These are phyloP conservation scores for Drosophila subsilvestris DNA, from an alignment of 2,888 invertebrate species.

Conservation along the genomic window DNA sequence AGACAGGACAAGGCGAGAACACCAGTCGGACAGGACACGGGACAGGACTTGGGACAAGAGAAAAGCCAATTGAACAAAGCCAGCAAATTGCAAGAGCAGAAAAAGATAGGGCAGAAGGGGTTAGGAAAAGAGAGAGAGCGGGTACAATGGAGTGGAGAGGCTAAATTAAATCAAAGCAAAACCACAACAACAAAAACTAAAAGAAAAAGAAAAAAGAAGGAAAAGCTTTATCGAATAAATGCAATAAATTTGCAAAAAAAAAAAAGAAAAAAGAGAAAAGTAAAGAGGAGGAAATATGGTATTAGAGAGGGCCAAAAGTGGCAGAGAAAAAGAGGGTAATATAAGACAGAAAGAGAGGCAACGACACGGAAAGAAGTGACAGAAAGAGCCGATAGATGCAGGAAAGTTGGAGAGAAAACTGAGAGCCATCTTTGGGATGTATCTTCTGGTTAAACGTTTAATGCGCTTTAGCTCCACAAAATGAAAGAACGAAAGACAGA, in stretches of 20 bases:
- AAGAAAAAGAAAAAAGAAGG: slow-evolving; percentile 19
- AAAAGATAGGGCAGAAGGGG: slow-evolving; percentile 20
- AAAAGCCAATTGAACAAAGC: slow-evolving; percentile 52
- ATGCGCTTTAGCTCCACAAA: slow-evolving; percentile 51
- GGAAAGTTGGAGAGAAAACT: not conserved
- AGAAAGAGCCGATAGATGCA: not conserved
- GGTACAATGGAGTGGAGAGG: slow-evolving; percentile 20
- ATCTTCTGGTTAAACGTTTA: slow-evolving; percentile 43
- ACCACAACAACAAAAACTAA: slow-evolving; percentile 52
- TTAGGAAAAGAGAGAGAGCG: slow-evolving; percentile 17
- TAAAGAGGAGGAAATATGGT: slow-evolving; percentile 3
- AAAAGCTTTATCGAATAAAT: slow-evolving; percentile 28
- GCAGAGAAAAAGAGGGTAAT: not conserved
- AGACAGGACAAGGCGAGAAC: slow-evolving; percentile 43
- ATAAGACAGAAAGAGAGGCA: not conserved
- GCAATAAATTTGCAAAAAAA: slow-evolving; percentile 40
- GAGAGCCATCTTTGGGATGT: not conserved
- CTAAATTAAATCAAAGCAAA: slow-evolving; percentile 76
- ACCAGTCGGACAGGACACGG: slow-evolving; percentile 29
- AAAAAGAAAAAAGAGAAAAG: slow-evolving; percentile 5
- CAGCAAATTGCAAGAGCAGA: slow-evolving; percentile 26
- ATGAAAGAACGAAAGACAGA: not conserved
- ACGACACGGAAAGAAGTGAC: too few species aligned
- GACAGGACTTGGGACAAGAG: slow-evolving; percentile 23
- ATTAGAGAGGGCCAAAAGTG: slow-evolving; percentile 3